Base-by-base conservation (phyloP, 2,888 invertebrate genomes). In the Halocaridina rubra region DNA sequence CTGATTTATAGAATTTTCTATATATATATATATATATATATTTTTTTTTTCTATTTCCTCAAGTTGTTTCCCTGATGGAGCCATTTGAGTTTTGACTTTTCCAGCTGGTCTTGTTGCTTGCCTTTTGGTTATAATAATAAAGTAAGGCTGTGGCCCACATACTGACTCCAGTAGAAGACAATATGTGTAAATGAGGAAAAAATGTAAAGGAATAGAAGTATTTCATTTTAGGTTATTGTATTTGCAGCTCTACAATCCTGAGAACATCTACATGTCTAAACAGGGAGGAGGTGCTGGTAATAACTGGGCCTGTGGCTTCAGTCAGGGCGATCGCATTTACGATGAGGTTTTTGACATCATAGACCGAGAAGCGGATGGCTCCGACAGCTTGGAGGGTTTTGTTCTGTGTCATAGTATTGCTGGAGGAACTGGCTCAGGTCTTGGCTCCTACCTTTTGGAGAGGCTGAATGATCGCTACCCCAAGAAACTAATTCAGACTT, bases 201-300 rank as follows among this genome's bases (percentile, higher is more conserved):
- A n/a, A n/a, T n/a, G n/a, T n/a, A n/a, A n/a, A n/a, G n/a, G n/a
- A n/a, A n/a, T n/a, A n/a, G n/a, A n/a, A n/a, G n/a, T n/a, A 10
- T n/a, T n/a, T 61, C n/a, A n/a, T 61, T 61, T 61, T 1, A 0
- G 10, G 10, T 16, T 74, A 10, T 5, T 80, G 24, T 64, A 46
- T 13, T 75, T 75, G 16, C 76, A 87, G 94, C 92, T 99, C 16
- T 99, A 98, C 91, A 99, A 99, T 92, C 97, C 97, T 81, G 99
- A 99, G 92, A 99, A 99, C 92, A 95, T 98, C 19, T 98, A 97
- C 91, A 91, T 98, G 80, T 97, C 98, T 0, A 98, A 98, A 91
- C 96, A 98, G 91, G 99, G 98, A 79, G 99, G 99, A 84, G 99
- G 99, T 84, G 99, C 99, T 4, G 99, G 99, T 74, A 99, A 99